Conservation (phyloP, 2,113 vertebrate genomes). For the Sminthopsis crassicaudata region DNA sequence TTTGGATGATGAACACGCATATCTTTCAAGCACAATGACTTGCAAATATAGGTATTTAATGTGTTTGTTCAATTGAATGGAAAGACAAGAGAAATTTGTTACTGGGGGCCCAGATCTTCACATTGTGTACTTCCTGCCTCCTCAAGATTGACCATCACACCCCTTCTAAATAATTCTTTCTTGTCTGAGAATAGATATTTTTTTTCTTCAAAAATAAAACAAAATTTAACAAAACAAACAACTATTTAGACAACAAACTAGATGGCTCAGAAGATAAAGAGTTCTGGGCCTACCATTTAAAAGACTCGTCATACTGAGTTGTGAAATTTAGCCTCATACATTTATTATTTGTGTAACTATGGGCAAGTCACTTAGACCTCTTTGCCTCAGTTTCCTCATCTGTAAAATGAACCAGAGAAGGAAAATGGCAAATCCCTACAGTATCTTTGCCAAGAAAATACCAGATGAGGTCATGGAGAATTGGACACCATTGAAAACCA, state of each 20-base stretch:
- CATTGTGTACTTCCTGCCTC: neutral
- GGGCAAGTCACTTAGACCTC: neutral
- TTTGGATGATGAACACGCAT: rapidly evolving
- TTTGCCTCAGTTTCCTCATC: neutral
- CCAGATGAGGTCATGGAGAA: neutral
- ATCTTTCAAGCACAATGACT: neutral
- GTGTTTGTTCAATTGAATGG: neutral
- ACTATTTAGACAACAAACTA: neutral
- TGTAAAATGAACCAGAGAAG: neutral
- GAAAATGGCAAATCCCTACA: neutral
- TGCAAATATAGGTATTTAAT: neutral
- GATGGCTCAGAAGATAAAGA: neutral
- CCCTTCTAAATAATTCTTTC: neutral
- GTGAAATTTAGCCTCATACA: neutral
- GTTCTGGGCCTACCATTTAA: neutral
- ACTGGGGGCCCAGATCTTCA: neutral
- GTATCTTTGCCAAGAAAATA: neutral
- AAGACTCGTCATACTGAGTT: neutral
- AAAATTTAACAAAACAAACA: no score
- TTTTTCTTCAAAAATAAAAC: neutral
- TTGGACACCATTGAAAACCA: neutral
- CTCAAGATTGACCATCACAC: neutral
- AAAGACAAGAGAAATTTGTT: neutral
- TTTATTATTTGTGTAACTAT: neutral
- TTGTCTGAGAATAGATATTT: neutral